phyloP scores from a whole-genome alignment of 1,140 invertebrate genomes.

The Pygmarrhopalites habei region DNA sequence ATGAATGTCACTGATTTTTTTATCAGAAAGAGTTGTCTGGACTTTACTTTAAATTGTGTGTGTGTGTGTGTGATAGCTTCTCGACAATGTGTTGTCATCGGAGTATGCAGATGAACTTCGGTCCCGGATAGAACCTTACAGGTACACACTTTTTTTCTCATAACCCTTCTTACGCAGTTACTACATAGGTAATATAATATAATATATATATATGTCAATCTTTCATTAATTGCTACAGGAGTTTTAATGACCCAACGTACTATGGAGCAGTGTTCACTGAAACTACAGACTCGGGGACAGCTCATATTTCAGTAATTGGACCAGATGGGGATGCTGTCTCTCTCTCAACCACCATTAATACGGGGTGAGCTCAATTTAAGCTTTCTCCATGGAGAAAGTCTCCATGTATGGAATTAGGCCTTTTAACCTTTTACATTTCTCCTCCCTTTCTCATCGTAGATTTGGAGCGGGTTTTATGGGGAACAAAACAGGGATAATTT shows the following conservation, averaged over 20 bases:
- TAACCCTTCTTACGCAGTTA: no score
- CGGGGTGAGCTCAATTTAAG: constrained; percentile 55
- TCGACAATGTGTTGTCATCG: constrained; percentile 56
- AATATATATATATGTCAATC: no score
- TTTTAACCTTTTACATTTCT: not conserved
- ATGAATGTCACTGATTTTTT: no score
- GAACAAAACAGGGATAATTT: constrained; percentile 75
- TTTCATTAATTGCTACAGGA: no score
- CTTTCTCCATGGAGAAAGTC: not conserved
- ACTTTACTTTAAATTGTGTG: not conserved
- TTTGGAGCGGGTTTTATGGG: constrained; percentile 71
- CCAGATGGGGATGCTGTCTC: constrained; percentile 86
- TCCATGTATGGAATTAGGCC: not conserved
- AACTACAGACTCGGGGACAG: constrained; percentile 70
- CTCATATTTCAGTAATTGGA: constrained; percentile 80
- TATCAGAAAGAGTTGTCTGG: no score
- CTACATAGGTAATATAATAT: no score
- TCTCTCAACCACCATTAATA: constrained; percentile 86
- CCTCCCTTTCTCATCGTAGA: no score
- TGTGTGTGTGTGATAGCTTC: constrained; percentile 47
- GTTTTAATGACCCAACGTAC: constrained; percentile 56
- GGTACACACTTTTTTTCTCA: no score
- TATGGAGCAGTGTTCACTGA: constrained; percentile 59
- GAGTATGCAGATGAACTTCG: constrained; percentile 58
- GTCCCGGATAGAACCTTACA: constrained; percentile 58